Evolutionary conservation across 2,888 invertebrate species (phyloP), one percentile per base, ranked within the genome.

Genomic region (Danaus chrysippus): DNA sequence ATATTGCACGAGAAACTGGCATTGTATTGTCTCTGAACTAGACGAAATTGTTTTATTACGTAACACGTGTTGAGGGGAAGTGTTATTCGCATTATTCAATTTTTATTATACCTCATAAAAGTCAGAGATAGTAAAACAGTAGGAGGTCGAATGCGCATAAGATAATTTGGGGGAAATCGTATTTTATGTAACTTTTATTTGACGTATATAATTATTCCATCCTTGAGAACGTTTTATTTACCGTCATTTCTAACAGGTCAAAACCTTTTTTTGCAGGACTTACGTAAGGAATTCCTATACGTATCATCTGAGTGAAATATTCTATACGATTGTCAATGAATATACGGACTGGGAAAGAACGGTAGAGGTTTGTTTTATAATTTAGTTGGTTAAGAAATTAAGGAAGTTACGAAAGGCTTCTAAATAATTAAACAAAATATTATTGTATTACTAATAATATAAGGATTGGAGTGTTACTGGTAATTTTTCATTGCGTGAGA

Each of bases 261-360:
- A 1, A 49, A 34, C 23, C n/a, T n/a, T 49, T 49, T 10, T 49
- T 49, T 49, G 49, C 82, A 93, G 97, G 79, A 97, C 98, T 43
- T 96, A 98, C 84, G 98, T 99, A 59, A 93, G 98, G 66, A 98
- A 99, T 87, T 95, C 98, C 42, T 99, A 97, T 89, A 96, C 96
- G 68, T 98, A 96, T 89, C 99, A 99, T 84, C 92, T 98, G 73
- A 97, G 97, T 79, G 98, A 99, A 88, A 98, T 99, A 77, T 98
- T 98, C 91, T 96, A 96, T 84, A 97, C 99, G 70, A 96, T 98
- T 62, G 96, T 97, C 71, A 98, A 98, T 84, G 98, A 99, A 79
- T 99, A 99, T 89, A 99, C 98, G 63, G 98, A 99, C 85, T 99
- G 99, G 99, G 97, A 97, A 84, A 92, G 95, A 83, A 97, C 97